A percentile compares a stretch with the other conserved stretches of the same genome.
Conservation (phyloP, 2,888 invertebrate genomes). For the Synanthedon andrenaeformis region DNA sequence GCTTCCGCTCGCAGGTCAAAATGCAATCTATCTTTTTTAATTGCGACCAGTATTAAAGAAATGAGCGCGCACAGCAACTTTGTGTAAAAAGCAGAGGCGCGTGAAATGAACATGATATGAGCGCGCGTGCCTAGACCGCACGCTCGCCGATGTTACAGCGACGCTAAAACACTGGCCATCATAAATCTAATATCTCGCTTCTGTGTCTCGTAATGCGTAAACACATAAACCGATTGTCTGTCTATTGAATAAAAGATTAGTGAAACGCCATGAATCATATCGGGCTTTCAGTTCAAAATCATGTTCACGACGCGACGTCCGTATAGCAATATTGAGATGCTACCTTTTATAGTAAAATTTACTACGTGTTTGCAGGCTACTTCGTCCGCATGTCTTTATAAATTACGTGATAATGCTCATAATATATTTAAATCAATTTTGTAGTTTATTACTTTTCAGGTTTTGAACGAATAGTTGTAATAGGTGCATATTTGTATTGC, state of each 20-base stretch:
- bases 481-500: too few species aligned
- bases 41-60: constrained; percentile 53
- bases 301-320: neutral
- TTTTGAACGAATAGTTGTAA: too few species aligned
- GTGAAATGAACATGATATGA: constrained; percentile 43
- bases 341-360: too few species aligned
- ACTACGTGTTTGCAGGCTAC: too few species aligned
- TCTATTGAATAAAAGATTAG: constrained; percentile 31
- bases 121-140: constrained; percentile 22
- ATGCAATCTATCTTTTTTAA: constrained; percentile 68
- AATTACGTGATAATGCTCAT: too few species aligned
- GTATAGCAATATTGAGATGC: neutral
- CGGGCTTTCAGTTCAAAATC: constrained; percentile 2
- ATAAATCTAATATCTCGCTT: constrained; percentile 51
- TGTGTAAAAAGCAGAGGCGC: constrained; percentile 44
- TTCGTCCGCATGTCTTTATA: too few species aligned
- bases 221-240: constrained; percentile 40
- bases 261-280: constrained; percentile 38
- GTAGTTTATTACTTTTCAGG: too few species aligned
- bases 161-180: constrained; percentile 24
- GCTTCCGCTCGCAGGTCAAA: constrained; percentile 59
- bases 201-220: constrained; percentile 43
- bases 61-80: constrained; percentile 40
- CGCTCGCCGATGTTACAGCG: constrained; percentile 10
- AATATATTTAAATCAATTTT: too few species aligned